Conservation (phyloP, 2,797 vertebrate species). For the Myiothlypis chrysogaster region DNA sequence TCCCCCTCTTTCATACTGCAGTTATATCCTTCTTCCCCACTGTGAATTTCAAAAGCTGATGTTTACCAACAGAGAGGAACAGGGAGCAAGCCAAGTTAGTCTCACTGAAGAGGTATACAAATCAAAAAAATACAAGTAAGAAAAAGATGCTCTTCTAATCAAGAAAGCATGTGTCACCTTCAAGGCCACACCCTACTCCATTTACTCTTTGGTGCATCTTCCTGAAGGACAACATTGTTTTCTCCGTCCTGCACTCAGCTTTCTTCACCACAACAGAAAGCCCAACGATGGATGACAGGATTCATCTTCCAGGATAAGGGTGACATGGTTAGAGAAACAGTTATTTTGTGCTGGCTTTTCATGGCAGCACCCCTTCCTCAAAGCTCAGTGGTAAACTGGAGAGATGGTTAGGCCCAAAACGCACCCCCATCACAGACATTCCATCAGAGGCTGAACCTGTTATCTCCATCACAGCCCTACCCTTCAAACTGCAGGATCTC, state of each 20-base stretch:
- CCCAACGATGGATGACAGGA: background rate
- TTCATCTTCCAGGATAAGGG: background rate
- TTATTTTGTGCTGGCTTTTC: background rate
- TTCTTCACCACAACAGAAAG: background rate
- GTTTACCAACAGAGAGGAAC: background rate
- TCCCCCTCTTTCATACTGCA: background rate
- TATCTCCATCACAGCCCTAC: background rate
- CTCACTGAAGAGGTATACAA: background rate
- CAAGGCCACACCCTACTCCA: background rate
- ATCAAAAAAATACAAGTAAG: background rate
- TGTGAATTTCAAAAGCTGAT: background rate
- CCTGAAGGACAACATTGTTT: background rate
- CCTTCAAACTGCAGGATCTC: background rate
- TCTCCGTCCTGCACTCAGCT: background rate
- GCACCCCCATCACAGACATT: accelerated
- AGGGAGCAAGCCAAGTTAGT: background rate
- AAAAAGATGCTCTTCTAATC: background rate
- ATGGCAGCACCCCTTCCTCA: background rate
- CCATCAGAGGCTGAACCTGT: background rate
- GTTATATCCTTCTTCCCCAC: background rate
- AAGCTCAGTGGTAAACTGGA: background rate
- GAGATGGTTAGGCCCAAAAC: background rate
- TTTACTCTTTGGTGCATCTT: background rate
- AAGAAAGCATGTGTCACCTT: background rate
- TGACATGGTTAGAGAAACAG: background rate